These are phyloP conservation scores for Orthosia gracilis DNA, from an alignment of 2,888 invertebrate genomes.

Conservation along the genomic window DNA sequence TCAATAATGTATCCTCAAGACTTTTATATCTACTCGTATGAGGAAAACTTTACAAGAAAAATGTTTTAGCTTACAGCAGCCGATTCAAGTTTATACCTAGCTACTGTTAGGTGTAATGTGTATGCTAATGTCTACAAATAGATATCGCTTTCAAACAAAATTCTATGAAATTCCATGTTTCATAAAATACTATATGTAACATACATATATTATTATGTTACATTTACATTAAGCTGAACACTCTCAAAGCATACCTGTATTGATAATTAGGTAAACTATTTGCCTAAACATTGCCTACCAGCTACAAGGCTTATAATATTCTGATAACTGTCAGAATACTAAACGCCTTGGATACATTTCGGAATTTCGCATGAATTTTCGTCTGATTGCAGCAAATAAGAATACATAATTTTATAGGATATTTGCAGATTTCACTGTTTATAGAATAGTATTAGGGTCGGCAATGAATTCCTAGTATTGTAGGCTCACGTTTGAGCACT, in stretches of 20 bases:
- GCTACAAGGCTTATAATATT: neutral
- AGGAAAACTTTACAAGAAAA: neutral
- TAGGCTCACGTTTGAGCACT: too few species aligned
- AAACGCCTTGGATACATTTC: neutral
- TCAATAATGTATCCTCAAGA: neutral
- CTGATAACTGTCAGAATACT: neutral
- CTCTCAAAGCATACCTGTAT: conserved; percentile 55
- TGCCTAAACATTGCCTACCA: conserved; percentile 1
- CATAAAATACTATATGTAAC: neutral
- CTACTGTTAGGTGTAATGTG: neutral
- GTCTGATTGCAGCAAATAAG: neutral
- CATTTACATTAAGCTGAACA: neutral
- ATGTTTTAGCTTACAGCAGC: neutral
- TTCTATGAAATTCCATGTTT: conserved; percentile 9
- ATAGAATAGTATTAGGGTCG: too few species aligned
- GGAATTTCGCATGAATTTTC: neutral
- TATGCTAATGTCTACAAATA: neutral
- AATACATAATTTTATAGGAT: neutral
- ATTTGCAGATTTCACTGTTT: too few species aligned
- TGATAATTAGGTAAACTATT: conserved; percentile 56
- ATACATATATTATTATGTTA: too few species aligned
- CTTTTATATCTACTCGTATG: neutral
- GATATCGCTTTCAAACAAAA: conserved; percentile 9
- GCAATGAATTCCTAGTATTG: too few species aligned
- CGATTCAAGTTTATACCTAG: neutral